Evolutionary conservation across 2,797 vertebrate genomes (phyloP), one percentile per base, ranked within the genome.

Genomic region (Betta splendens): DNA sequence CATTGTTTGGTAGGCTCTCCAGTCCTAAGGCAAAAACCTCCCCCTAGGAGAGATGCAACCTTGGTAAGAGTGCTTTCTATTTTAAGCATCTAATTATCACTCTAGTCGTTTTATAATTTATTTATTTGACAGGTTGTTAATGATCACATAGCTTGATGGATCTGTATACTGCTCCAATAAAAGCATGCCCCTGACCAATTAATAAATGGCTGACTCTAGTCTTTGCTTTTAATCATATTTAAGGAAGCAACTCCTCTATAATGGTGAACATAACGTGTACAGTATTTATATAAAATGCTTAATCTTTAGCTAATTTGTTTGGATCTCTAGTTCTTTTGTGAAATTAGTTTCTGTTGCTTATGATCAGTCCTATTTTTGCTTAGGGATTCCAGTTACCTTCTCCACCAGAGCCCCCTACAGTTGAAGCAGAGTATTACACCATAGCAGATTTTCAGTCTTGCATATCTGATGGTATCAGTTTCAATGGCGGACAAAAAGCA

Each of bases 401-500:
- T 63, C 98, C 97, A 16, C 98, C 98, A 80, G 97, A 98, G 91
- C 95, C 98, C 73, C 98, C 98, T 83, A 94, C 96, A 1, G 98
- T 99, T 58, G 98, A 99, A 93, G 96, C 98, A 22, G 98, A 99
- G 88, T 99, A 99, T 86, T 99, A 99, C 93, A 99, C 98, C 68
- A 99, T 99, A 68, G 97, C 98, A n/a, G 98, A 99, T 72, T 99
- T 99, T 88, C 98, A 99, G 89, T 98, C 98, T 0, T 96, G 95
- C 75, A 99, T 99, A 80, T 97, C 98, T 39, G 98, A 99, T 66
- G 98, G 98, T 13, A 99, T 99, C 88, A 99, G 95, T 74, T 99
- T 99, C 77, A 95, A 94, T 49, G 98, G 97, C 63, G 98, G 98
- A 85, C 98, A 99, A 79, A 99, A 99, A 89, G 97, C 97, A 79